Percentiles rank a stretch among this genome's conserved stretches.
phyloP scores from a whole-genome alignment of 2,888 invertebrate genomes.

The Argynnis bischoffii region DNA sequence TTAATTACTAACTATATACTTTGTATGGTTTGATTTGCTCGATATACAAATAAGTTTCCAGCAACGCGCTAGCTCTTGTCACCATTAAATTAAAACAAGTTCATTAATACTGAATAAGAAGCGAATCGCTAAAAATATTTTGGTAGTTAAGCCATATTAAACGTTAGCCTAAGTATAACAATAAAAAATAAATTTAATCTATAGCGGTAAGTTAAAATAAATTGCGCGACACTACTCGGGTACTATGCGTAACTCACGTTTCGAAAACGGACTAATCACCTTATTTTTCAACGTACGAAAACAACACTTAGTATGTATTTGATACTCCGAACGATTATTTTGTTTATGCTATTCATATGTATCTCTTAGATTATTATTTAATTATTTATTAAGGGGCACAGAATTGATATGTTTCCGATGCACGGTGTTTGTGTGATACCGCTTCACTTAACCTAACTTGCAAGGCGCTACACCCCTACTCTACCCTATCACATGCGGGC shows the following conservation, averaged over 20 bases:
- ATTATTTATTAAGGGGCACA: conserved; percentile 88
- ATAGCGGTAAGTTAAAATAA: conserved; percentile 64
- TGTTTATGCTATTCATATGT: conserved; percentile 78
- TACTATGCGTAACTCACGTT: conserved; percentile 59
- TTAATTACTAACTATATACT: conserved; percentile 80
- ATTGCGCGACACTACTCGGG: conserved; percentile 74
- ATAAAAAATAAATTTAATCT: conserved; percentile 63
- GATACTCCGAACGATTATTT: conserved; percentile 78
- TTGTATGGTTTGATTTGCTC: conserved; percentile 80
- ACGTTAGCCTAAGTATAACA: conserved; percentile 67
- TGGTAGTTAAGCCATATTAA: conserved; percentile 77
- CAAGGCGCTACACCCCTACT: conserved; percentile 79
- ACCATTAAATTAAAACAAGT: conserved; percentile 63
- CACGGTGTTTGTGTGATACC: conserved; percentile 85
- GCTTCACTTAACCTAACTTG: conserved; percentile 81
- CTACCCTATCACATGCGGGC: conserved; percentile 80
- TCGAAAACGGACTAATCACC: conserved; percentile 61
- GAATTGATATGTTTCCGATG: conserved; percentile 91
- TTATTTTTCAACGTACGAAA: conserved; percentile 66
- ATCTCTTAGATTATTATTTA: conserved; percentile 80
- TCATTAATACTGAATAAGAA: conserved; percentile 78
- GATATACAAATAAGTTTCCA: conserved; percentile 78
- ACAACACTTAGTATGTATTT: conserved; percentile 79
- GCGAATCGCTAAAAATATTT: conserved; percentile 75
- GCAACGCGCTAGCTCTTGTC: conserved; percentile 63